Base-by-base conservation (phyloP, 2,797 vertebrate genomes). In the Pangasius larnaudii region DNA sequence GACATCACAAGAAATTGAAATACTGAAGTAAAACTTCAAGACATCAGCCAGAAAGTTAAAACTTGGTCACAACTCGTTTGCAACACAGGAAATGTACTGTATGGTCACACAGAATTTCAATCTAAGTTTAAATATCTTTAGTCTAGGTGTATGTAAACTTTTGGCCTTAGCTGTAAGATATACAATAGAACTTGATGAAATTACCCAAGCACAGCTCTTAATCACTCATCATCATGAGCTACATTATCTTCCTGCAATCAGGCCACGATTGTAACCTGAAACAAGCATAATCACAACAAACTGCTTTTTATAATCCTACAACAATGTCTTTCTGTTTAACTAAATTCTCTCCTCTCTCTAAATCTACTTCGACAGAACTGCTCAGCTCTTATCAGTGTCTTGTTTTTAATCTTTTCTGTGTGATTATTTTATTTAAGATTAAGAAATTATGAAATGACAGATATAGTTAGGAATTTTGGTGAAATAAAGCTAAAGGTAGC, bases 321-420 rank as follows among this genome's bases (percentile, higher is more conserved):
- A 81, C 79, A 61, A 59, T 61, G 36, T 81, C 56, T 81, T 81
- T 61, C 58, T 81, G 56, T 81, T 59, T 42, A 39, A 61, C 46
- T 59, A 6, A 56, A 59, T 36, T 61, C 33, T 42, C 22, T 24
- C 19, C 4, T 59, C 30, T 33, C n/a, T 58, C 13, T 53, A 53
- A n/a, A 78, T n/a, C 74, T 30, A 10, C n/a, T 78, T 14, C 5
- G 0, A 49, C 24, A 30, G 46, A 78, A 39, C 78, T 11, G 19
- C 53, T 59, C 3, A 59, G 53, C 19, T 80, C 56, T 80, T 59
- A 39, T 80, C 78, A 80, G 53, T 24, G 11, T 56, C 59, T n/a
- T 16, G 9, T 49, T 16, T 24, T 24, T 58, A 56, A 42, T 61
- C 19, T 33, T 61, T 81, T 59, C 33, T 46, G 6, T 36, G 33